phyloP scores from a whole-genome alignment of 2,797 vertebrate genomes.

The Anguilla anguilla region DNA sequence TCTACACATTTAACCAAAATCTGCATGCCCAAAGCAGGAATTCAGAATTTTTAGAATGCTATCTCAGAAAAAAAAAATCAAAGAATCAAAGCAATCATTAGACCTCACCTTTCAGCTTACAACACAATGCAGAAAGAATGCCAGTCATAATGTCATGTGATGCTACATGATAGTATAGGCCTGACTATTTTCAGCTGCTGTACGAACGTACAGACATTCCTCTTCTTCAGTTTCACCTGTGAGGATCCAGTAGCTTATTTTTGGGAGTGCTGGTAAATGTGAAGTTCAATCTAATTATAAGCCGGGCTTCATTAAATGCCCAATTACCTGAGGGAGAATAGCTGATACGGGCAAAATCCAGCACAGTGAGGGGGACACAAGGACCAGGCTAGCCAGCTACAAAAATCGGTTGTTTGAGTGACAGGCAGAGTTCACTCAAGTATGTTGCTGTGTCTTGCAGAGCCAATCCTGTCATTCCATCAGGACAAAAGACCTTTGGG shows the following conservation, averaged over 20 bases:
- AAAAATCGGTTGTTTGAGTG: not conserved
- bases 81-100: not conserved
- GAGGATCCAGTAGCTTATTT: not conserved
- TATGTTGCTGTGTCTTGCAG: not conserved
- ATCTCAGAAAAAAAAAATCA: not conserved
- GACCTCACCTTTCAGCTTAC: not conserved
- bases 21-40: not conserved
- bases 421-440: not conserved
- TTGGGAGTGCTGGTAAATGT: not conserved
- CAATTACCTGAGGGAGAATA: not conserved
- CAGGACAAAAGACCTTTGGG: not conserved
- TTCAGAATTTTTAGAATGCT: not conserved
- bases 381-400: not conserved
- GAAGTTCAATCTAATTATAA: not conserved
- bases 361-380: not conserved
- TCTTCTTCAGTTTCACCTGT: not conserved
- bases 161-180: not conserved
- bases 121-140: not conserved
- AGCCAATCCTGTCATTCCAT: not conserved
- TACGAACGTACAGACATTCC: not conserved
- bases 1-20: not conserved
- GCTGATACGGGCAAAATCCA: not conserved
- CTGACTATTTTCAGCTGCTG: not conserved
- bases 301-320: not conserved
- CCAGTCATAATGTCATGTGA: too few species aligned